Evolutionary conservation across 2,888 invertebrate genomes (phyloP).

Genomic region (Ephialtes manifestator): DNA sequence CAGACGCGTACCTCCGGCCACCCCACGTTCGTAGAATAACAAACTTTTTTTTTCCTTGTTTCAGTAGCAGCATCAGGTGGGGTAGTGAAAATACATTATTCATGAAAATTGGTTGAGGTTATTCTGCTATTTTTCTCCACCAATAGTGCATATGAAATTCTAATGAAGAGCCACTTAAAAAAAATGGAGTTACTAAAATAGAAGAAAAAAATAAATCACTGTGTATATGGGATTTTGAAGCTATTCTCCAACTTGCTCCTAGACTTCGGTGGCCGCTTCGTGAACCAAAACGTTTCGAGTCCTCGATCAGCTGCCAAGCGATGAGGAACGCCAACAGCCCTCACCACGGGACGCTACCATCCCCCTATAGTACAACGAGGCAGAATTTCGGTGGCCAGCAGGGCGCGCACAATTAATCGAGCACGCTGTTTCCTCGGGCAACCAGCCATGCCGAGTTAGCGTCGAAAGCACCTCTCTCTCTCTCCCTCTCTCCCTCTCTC

Average conservation of each 20-base stretch:
- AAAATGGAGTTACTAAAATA: constrained; percentile 10
- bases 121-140: constrained; percentile 35
- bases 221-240: background rate
- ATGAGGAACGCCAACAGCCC: constrained; percentile 46
- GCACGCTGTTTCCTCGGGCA: constrained; percentile 74
- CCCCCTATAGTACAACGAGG: constrained; percentile 34
- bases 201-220: background rate
- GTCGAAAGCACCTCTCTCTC: constrained; percentile 41
- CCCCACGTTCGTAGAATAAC: constrained; percentile 57
- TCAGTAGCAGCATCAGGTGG: constrained; percentile 1
- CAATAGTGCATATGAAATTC: constrained; percentile 40
- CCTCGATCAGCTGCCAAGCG: constrained; percentile 47
- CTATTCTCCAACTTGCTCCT: background rate
- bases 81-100: constrained; percentile 59
- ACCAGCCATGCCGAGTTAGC: constrained; percentile 71
- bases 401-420: constrained; percentile 76
- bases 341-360: constrained; percentile 7
- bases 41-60: constrained; percentile 50
- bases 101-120: constrained; percentile 62
- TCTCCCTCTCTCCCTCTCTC: background rate
- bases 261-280: background rate
- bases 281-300: constrained; percentile 35
- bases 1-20: constrained; percentile 40
- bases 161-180: constrained; percentile 42
- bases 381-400: constrained; percentile 42